Percentiles rank a stretch among this genome's conserved stretches.
These are phyloP conservation scores for Chelon auratus DNA, from an alignment of 2,797 vertebrate species.

Conservation along the genomic window DNA sequence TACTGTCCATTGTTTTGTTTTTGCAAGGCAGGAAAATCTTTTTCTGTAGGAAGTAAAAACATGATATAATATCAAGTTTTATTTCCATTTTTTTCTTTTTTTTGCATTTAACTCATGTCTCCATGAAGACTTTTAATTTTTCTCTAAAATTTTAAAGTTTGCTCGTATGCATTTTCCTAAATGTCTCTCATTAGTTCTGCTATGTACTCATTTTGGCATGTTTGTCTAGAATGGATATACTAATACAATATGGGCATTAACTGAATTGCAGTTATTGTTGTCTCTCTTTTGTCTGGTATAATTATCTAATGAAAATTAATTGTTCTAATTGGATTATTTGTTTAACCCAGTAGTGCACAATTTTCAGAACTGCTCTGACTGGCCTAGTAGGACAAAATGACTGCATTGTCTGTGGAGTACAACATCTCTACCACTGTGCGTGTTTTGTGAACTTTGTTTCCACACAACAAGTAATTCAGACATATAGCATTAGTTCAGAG, in stretches of 20 bases:
- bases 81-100: neutral
- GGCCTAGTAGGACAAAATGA: neutral
- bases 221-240: too few species aligned
- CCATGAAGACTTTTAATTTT: too few species aligned
- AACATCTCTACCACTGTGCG: neutral
- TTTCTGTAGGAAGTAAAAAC: constrained; percentile 1
- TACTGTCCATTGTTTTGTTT: constrained; percentile 22
- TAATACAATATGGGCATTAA: too few species aligned
- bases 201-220: neutral
- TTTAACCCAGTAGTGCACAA: neutral
- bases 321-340: neutral
- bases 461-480: neutral
- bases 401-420: neutral
- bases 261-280: too few species aligned
- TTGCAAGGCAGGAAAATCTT: constrained; percentile 29
- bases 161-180: neutral
- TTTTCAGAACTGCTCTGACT: neutral
- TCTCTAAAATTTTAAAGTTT: neutral
- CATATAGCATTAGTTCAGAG: neutral
- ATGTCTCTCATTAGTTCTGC: neutral
- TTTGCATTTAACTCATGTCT: neutral
- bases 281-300: neutral
- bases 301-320: neutral
- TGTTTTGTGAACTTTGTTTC: constrained; percentile 5
- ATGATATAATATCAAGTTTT: neutral